Percentiles rank a stretch among this genome's conserved stretches.
These are phyloP conservation scores for Heterotilapia buettikoferi DNA, from an alignment of 2,113 vertebrate genomes.

Conservation along the genomic window DNA sequence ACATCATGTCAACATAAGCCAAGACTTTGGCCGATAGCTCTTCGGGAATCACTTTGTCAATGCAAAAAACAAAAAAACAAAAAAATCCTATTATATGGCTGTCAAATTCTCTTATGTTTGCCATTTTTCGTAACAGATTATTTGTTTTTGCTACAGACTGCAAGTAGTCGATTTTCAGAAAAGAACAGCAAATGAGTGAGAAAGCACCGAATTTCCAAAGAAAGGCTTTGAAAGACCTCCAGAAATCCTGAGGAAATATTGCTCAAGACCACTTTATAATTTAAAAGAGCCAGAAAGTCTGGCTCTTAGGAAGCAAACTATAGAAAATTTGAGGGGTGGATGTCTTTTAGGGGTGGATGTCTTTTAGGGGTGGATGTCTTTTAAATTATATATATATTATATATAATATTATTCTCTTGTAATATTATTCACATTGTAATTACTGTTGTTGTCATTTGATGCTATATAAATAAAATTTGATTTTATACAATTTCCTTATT, in stretches of 20 bases:
- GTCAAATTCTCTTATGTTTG: neutral
- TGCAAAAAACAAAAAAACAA: rapidly evolving
- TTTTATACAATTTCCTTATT: too few species aligned
- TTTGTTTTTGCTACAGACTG: neutral
- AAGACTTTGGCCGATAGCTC: neutral
- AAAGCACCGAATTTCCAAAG: neutral
- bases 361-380: neutral
- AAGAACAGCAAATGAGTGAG: neutral
- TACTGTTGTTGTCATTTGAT: too few species aligned
- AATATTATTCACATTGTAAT: too few species aligned
- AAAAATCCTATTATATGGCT: neutral
- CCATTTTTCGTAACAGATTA: neutral
- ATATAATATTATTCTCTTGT: neutral
- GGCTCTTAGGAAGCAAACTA: neutral
- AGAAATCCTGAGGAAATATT: neutral
- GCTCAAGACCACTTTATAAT: neutral
- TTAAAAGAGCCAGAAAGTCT: neutral
- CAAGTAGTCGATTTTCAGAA: neutral
- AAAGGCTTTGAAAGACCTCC: neutral
- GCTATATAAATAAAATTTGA: too few species aligned
- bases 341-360: neutral
- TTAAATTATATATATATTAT: neutral
- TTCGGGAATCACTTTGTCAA: neutral
- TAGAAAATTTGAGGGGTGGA: neutral
- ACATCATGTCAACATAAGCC: neutral